These are phyloP conservation scores for Trematomus loennbergii DNA, from an alignment of 2,113 vertebrate genomes.

Conservation along the genomic window DNA sequence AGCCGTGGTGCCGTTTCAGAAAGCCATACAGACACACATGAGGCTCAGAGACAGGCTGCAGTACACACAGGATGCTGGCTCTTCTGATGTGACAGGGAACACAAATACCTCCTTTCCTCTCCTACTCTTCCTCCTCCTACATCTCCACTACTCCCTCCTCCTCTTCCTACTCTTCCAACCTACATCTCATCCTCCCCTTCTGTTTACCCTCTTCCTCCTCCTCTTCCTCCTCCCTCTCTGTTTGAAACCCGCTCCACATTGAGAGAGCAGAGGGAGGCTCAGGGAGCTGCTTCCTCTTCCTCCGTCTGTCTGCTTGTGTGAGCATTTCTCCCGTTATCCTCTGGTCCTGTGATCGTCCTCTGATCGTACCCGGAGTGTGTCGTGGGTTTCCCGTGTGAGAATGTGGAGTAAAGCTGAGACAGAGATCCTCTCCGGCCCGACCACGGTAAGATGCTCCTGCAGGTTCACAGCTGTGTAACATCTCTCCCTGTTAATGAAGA, in stretches of 20 bases:
- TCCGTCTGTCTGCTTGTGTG: no score
- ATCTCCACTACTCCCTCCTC: no score
- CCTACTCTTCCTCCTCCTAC: no score
- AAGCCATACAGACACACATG: no score
- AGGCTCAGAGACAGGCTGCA: no score
- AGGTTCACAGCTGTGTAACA: neutral
- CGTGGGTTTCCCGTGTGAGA: neutral
- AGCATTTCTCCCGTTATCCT: no score
- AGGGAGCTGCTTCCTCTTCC: neutral
- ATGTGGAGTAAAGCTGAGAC: neutral
- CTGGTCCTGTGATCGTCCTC: neutral
- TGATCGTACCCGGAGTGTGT: neutral
- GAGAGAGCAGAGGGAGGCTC: neutral
- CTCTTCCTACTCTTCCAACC: no score
- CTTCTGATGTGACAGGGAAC: neutral
- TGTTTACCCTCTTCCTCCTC: neutral
- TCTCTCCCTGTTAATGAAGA: no score
- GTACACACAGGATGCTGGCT: no score
- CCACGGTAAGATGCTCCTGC: constrained; percentile 9
- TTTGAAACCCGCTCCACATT: constrained; percentile 29
- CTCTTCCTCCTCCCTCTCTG: constrained; percentile 4
- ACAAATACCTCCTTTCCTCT: neutral
- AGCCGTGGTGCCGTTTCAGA: no score
- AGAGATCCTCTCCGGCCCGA: neutral
- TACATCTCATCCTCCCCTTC: no score